Conservation (phyloP, 92 coral and sea anemone genomes). For the Phenganax subtilis region DNA sequence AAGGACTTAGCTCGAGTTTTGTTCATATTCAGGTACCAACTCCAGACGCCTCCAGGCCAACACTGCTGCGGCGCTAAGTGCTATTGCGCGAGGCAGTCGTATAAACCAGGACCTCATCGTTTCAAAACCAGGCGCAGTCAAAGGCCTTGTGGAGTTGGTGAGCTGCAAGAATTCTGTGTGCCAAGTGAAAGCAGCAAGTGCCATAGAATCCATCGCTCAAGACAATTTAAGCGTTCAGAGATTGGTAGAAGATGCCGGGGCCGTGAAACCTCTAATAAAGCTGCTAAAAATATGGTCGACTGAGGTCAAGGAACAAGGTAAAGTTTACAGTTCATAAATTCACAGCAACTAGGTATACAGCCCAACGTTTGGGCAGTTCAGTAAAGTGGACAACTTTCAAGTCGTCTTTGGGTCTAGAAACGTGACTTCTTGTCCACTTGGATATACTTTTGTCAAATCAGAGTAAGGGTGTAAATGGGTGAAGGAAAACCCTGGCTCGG, state of each 20-base stretch:
- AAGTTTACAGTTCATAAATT: background rate
- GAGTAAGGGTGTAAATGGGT: too few relatives aligned
- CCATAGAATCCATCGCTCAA: conserved; percentile 77
- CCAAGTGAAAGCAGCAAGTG: conserved; percentile 98
- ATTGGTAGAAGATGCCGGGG: conserved; percentile 81
- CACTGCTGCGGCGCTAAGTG: conserved; percentile 90
- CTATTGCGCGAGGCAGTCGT: conserved; percentile 66
- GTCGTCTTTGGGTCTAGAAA: too few relatives aligned
- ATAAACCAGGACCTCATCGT: conserved; percentile 80
- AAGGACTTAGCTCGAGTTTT: background rate
- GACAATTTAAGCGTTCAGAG: conserved; percentile 82
- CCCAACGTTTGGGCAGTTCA: background rate
- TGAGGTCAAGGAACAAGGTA: conserved; percentile 94
- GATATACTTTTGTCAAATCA: too few relatives aligned
- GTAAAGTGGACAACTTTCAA: background rate
- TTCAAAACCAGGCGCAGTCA: conserved; percentile 72
- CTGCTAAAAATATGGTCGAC: conserved; percentile 93
- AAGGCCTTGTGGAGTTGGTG: conserved; percentile 70
- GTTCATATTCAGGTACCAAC: conserved; percentile 56
- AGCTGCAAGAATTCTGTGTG: conserved; percentile 72
- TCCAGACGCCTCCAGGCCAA: conserved; percentile 92
- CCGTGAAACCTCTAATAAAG: conserved; percentile 83
- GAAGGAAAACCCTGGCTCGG: too few relatives aligned
- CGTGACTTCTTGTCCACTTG: too few relatives aligned
- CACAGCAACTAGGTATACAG: background rate